These are phyloP conservation scores for Dendronephthya gigantea DNA, from an alignment of 64 coral and sea anemone species.

Conservation along the genomic window DNA sequence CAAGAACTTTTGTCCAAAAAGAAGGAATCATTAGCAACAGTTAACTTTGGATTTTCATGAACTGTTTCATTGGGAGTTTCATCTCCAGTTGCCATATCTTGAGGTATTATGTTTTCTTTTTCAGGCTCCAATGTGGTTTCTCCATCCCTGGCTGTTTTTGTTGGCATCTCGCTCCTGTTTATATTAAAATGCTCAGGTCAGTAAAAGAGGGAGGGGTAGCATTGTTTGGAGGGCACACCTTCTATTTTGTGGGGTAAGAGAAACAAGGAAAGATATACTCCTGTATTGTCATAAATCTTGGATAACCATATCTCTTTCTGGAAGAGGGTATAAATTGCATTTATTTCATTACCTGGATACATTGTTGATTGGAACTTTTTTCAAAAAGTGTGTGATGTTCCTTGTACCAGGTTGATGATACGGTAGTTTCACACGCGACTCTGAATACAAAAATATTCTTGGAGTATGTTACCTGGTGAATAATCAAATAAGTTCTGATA, in stretches of 20 bases:
- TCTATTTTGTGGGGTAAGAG: too few relatives aligned
- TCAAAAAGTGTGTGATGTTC: constrained; percentile 73
- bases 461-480: too few relatives aligned
- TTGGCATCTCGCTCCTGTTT: not conserved
- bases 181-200: not conserved
- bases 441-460: constrained; percentile 35
- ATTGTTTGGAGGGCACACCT: too few relatives aligned
- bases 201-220: too few relatives aligned
- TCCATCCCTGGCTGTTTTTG: not conserved
- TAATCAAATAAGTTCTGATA: not conserved
- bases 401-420: constrained; percentile 66
- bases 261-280: not conserved
- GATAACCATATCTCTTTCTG: too few relatives aligned
- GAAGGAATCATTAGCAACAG: not conserved
- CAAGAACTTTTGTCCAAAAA: not conserved
- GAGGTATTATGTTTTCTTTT: not conserved
- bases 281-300: too few relatives aligned
- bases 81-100: not conserved
- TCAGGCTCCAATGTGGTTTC: not conserved
- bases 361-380: constrained; percentile 50
- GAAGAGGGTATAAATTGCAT: not conserved
- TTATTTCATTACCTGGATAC: not conserved
- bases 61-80: not conserved
- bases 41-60: not conserved
- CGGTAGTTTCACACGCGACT: constrained; percentile 59